Conservation (phyloP, 2,113 vertebrate species). For the Cephalopterus ornatus region DNA sequence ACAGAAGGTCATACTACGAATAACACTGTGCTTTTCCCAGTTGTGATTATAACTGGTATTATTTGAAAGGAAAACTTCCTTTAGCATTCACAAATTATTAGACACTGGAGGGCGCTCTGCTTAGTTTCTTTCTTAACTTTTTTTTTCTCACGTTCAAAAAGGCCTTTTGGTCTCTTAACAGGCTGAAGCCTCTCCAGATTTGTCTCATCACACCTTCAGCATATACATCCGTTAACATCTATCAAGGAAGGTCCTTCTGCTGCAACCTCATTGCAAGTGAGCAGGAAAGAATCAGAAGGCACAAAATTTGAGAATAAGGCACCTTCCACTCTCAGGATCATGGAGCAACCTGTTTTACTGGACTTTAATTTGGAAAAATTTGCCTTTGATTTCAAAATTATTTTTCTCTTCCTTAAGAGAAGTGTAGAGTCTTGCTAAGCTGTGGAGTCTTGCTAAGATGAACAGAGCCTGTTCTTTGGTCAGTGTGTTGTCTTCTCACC, state of each 20-base stretch:
- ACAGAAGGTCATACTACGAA: accelerated
- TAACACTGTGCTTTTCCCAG: accelerated
- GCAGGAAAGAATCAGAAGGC: neutral
- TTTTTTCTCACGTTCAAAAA: neutral
- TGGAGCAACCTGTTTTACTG: neutral
- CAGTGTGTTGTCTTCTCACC: accelerated
- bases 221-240: accelerated
- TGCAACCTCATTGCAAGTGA: neutral
- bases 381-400: neutral
- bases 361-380: neutral
- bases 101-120: neutral
- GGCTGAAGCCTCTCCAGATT: neutral
- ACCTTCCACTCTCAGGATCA: neutral
- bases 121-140: neutral
- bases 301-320: neutral
- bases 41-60: neutral
- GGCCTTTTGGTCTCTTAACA: neutral
- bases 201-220: neutral
- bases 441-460: accelerated
- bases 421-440: neutral
- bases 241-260: neutral
- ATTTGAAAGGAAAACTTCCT: neutral
- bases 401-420: neutral
- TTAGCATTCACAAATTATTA: accelerated
- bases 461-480: neutral